Evolutionary conservation across 2,888 invertebrate genomes (phyloP), one percentile per base, ranked within the genome.

Genomic region (Hyposoter didymator): DNA sequence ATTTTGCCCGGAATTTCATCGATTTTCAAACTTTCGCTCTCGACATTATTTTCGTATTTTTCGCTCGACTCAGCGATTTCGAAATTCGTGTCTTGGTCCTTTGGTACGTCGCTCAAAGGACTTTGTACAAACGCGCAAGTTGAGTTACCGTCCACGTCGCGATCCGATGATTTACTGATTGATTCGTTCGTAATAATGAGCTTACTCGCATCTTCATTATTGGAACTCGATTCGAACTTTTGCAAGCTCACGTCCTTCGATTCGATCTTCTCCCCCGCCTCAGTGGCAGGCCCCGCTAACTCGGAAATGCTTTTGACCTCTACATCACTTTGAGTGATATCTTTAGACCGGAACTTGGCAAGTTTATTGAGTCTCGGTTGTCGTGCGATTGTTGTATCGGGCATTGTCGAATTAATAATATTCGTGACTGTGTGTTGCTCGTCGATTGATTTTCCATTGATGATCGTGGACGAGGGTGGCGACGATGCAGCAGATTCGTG

Each of bases 271-370:
- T 79, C 78, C 78, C 52, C 52, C 59, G 49, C 72, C 82, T 22
- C 78, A 39, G 39, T 39, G 28, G 6, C 73, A 39, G 55, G 28
- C 39, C 76, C 70, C 70, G 62, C 17, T 79, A 64, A 62, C 79
- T 70, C 84, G 74, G 76, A 84, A 87, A 78, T 80, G 89, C 88
- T 89, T 88, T 86, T 89, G 90, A 89, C 89, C 90, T 88, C 88
- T 80, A 84, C 78, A 69, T 88, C 88, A 88, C 89, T 88, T 88
- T 90, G 87, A 85, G 85, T 78, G 87, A 78, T 90, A 91, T 91
- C 90, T 91, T 90, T 91, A 90, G 90, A 87, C 87, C 82, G 79
- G 87, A 85, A 86, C 84, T 89, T 89, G 84, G 87, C 88, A 87
- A 74, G 82, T 85, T 87, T 86, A 55, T 81, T 52, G 12, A 49